Evolutionary conservation across 2,797 vertebrate species (phyloP).

Genomic region (Percopsis omiscomaycus): DNA sequence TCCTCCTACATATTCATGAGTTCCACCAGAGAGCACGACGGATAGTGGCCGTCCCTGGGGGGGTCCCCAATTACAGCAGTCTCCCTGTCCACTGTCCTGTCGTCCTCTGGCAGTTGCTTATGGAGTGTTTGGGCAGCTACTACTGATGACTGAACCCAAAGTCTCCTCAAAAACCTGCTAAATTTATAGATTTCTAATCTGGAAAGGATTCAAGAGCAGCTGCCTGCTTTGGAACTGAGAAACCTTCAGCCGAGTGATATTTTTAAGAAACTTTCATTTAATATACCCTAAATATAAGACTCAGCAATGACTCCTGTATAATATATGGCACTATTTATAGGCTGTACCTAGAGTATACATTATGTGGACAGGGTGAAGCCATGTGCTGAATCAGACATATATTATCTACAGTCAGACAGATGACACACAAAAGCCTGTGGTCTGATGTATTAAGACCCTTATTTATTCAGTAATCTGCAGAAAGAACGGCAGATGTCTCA

Average conservation of each 20-base stretch:
- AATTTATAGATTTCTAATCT: slow-evolving; percentile 10
- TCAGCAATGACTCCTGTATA: slow-evolving; percentile 13
- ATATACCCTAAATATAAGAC: not conserved
- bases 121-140: slow-evolving; percentile 6
- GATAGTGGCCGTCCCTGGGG: slow-evolving; percentile 16
- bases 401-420: slow-evolving; percentile 18
- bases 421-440: slow-evolving; percentile 14
- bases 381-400: slow-evolving; percentile 21
- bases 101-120: slow-evolving; percentile 7
- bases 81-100: slow-evolving; percentile 8
- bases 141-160: slow-evolving; percentile 7
- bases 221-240: slow-evolving; percentile 13
- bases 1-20: slow-evolving; percentile 47
- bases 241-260: not conserved
- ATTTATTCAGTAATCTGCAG: slow-evolving; percentile 6
- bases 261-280: not conserved
- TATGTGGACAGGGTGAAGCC: slow-evolving; percentile 22
- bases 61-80: slow-evolving; percentile 9
- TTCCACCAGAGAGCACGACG: slow-evolving; percentile 20
- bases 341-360: slow-evolving; percentile 1
- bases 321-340: slow-evolving; percentile 43
- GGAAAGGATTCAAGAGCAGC: not conserved
- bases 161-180: slow-evolving; percentile 14
- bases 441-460: slow-evolving; percentile 9
- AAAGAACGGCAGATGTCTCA: not conserved